These are phyloP conservation scores for pig (Sus scrofa) DNA, from an alignment of 2,113 vertebrate genomes.

Conservation along the genomic window T2T-Sscrofa CM000824.6:166870001-166870500, in stretches of 20 bases:
- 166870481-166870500: not conserved
- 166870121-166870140: too few species aligned
- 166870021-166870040: too few species aligned
- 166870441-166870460: not conserved
- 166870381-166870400: not conserved
- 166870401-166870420: not conserved
- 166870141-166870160: too few species aligned
- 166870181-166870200: too few species aligned
- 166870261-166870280: not conserved
- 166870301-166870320: not conserved
- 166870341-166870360: not conserved
- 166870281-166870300: not conserved
- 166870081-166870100: too few species aligned
- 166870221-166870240: not conserved
- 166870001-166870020: too few species aligned
- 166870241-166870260: not conserved
- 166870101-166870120: too few species aligned
- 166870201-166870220: too few species aligned
- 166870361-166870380: not conserved
- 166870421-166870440: not conserved
- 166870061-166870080: not conserved
- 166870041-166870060: too few species aligned
- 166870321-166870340: not conserved
- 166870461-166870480: not conserved
- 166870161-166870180: too few species aligned